A percentile compares a stretch with the other conserved stretches of the same genome.
Evolutionary conservation across 2,888 invertebrate genomes (phyloP).

Genomic region (Nezara viridula): DNA sequence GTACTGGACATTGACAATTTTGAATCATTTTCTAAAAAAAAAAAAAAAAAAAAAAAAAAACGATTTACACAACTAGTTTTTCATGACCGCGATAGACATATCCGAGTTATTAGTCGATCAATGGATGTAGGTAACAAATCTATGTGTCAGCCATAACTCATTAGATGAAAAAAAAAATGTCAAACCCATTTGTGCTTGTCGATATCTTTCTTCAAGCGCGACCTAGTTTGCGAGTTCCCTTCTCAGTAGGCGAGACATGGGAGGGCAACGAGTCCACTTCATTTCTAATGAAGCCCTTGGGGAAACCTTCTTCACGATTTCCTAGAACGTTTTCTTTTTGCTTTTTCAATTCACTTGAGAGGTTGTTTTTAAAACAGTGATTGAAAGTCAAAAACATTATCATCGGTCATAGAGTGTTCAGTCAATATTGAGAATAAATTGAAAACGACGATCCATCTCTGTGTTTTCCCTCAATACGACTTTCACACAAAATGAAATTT

Average conservation of each 20-base stretch:
- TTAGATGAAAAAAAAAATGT: conserved; percentile 12
- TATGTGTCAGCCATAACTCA: background rate
- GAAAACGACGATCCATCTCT: background rate
- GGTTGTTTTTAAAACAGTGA: background rate
- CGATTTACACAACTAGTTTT: background rate
- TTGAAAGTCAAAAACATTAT: background rate
- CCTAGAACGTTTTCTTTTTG: background rate
- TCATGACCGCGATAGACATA: conserved; percentile 1
- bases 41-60: background rate
- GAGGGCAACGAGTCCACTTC: background rate
- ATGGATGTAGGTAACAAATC: background rate
- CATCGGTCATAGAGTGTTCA: background rate
- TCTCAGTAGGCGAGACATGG: background rate
- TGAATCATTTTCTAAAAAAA: background rate
- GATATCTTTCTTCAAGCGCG: background rate
- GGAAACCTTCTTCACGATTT: background rate
- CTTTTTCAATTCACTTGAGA: background rate
- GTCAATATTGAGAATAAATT: background rate
- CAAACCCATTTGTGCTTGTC: background rate
- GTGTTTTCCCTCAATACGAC: background rate
- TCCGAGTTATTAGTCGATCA: background rate
- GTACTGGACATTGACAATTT: background rate
- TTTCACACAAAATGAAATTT: background rate
- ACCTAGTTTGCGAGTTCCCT: background rate
- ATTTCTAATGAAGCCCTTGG: background rate